Percentiles rank a stretch among this genome's conserved stretches.
phyloP scores from a whole-genome alignment of 2,797 vertebrate genomes.

The Oryzias dopingdopingensis region DNA sequence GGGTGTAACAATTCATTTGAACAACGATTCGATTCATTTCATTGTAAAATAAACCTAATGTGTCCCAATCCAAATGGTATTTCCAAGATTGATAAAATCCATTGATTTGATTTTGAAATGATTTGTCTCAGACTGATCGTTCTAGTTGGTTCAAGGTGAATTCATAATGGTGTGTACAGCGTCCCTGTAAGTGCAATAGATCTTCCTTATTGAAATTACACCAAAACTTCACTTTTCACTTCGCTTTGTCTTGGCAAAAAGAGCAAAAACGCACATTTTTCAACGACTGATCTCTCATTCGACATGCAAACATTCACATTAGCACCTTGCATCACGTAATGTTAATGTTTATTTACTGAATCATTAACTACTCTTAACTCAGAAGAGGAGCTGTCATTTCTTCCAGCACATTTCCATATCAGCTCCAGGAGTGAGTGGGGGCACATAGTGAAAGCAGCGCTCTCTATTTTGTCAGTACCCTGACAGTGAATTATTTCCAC shows the following conservation, averaged over 20 bases:
- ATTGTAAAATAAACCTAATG: no score
- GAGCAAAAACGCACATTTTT: slow-evolving; percentile 9
- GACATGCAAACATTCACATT: slow-evolving; percentile 11
- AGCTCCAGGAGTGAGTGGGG: slow-evolving; percentile 31
- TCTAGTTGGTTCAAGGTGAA: no score
- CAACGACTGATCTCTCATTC: background rate
- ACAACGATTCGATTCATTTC: no score
- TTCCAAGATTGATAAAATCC: no score
- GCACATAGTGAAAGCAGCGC: slow-evolving; percentile 26
- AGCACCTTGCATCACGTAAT: slow-evolving; percentile 3
- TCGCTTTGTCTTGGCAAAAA: background rate
- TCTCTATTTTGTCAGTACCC: slow-evolving; percentile 28
- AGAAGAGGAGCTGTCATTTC: slow-evolving; percentile 26
- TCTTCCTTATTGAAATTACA: background rate
- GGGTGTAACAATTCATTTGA: no score
- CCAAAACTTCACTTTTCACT: background rate
- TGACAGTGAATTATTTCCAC: slow-evolving; percentile 44
- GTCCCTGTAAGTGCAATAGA: no score
- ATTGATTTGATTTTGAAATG: no score
- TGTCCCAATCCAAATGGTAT: no score
- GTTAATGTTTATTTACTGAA: slow-evolving; percentile 25
- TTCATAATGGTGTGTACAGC: no score
- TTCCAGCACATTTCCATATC: slow-evolving; percentile 33
- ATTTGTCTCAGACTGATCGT: no score
- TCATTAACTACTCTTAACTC: slow-evolving; percentile 13